Base-by-base conservation (phyloP, 2,113 vertebrate species). In the Semnornis frantzii region DNA sequence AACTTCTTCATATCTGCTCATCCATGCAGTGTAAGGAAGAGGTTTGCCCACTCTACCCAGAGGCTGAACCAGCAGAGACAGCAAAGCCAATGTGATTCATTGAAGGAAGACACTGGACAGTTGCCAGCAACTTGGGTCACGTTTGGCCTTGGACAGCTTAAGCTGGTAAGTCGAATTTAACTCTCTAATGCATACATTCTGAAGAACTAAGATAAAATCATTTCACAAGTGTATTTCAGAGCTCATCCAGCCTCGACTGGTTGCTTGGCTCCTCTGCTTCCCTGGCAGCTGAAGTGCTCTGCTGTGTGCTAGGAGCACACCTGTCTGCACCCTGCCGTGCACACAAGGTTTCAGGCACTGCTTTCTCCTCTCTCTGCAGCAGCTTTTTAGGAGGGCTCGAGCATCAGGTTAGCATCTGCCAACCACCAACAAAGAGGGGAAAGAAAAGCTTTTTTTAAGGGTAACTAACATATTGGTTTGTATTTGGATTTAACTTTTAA, bases 1-100 rank as follows among this genome's bases (percentile, higher is more conserved):
- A 97, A 95, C 77, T 94, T 97, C 96, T 94, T 94, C 80, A 42
- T 97, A 91, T 97, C 97, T 97, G 95, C 96, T 97, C 97, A 94
- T 97, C 97, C 91, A 92, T 95, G 95, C 98, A 99, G 98, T 97
- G 93, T 98, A 66, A 98, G 98, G 96, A 98, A 98, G 97, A 98
- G 97, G 92, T 97, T 98, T 87, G 94, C 95, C 85, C 97, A 87
- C 46, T 97, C 98, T 97, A 97, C 98, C 78, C 98, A 98, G 98
- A 98, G 97, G 97, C 98, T 98, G 97, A 98, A 97, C 95, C 98
- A 98, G 96, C 97, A 97, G 87, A 96, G 94, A 97, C 97, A 97
- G 95, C 94, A 96, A 94, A 97, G 75, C 95, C 97, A 97, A 63
- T 97, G 96, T 95, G 98, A 98, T 97, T 98, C 97, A 97, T 93